phyloP scores from a whole-genome alignment of 2,113 vertebrate species.

The Dendrocopos noguchii region DNA sequence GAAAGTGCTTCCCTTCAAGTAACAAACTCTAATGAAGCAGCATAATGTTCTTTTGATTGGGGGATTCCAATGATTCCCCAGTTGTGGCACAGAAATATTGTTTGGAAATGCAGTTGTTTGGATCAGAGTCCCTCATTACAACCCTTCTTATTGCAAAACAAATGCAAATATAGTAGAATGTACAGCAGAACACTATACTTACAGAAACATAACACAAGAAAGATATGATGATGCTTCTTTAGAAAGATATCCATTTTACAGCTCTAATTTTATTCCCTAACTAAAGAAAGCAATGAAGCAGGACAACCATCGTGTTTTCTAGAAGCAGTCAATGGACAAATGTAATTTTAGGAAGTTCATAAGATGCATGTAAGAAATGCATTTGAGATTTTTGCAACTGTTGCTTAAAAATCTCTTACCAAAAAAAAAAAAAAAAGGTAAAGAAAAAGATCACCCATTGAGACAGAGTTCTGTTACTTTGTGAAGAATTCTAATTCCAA shows the following conservation, averaged over 20 bases:
- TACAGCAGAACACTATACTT: background rate
- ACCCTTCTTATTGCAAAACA: background rate
- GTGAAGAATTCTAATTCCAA: background rate
- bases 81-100: slow-evolving; percentile 37
- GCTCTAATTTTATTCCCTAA: background rate
- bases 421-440: background rate
- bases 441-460: background rate
- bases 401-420: background rate
- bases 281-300: background rate
- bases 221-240: background rate
- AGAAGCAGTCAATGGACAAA: background rate
- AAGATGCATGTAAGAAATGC: background rate
- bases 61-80: background rate
- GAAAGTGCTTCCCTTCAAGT: slow-evolving; percentile 35
- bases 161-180: background rate
- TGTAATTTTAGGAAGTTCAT: background rate
- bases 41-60: background rate
- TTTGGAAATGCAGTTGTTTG: background rate
- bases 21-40: slow-evolving; percentile 57
- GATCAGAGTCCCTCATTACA: background rate
- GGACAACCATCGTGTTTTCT: background rate
- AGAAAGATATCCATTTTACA: background rate
- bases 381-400: background rate
- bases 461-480: background rate
- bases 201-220: background rate